Base-by-base conservation (phyloP, 2,888 invertebrate genomes). In the Synanthedon andrenaeformis region DNA sequence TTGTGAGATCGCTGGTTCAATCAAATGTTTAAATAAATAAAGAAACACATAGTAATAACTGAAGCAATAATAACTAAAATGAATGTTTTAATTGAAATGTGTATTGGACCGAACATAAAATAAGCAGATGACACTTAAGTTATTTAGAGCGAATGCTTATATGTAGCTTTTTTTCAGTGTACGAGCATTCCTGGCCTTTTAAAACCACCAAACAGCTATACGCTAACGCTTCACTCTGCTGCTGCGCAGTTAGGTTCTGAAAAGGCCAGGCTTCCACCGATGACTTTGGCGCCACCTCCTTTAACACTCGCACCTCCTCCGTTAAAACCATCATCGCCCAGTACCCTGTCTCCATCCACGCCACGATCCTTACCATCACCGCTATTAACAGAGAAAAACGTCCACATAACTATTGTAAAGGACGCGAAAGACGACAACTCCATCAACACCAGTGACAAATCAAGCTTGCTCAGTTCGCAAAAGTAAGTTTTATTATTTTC, bases 131-230 rank as follows among this genome's bases (percentile, higher is more conserved):
- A 6, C 6, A 28, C 6, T 28, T 28, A 6, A 23, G 6, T 28
- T 5, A 28, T 28, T 28, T 28, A 35, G 35, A 35, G 2, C 35
- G 10, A 35, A 35, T 35, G 35, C 10, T 35, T 10, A 35, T 35
- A 35, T 10, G 10, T 10, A 10, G 4, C 11, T 49, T 17, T 50
- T 57, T 83, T 82, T 52, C 77, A 90, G 84, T 90, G 90, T 60
- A 67, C 82, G 63, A 91, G 91, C 63, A 89, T 91, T 66, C 91
- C 91, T 55, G 92, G 92, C 8, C 79, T 93, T 54, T 74, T 93
- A 52, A 93, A 92, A 64, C 92, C 92, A 13, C 92, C 92, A 42
- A 90, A 90, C 66, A 90, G 89, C 63, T 83, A 88, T 59, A 88
- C 88, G 0, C 57, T 88, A 53, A 88, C 88, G 1, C 72, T 88